Evolutionary conservation across 1,140 invertebrate genomes (phyloP).

Genomic region (Philotrypesis tridentata): DNA sequence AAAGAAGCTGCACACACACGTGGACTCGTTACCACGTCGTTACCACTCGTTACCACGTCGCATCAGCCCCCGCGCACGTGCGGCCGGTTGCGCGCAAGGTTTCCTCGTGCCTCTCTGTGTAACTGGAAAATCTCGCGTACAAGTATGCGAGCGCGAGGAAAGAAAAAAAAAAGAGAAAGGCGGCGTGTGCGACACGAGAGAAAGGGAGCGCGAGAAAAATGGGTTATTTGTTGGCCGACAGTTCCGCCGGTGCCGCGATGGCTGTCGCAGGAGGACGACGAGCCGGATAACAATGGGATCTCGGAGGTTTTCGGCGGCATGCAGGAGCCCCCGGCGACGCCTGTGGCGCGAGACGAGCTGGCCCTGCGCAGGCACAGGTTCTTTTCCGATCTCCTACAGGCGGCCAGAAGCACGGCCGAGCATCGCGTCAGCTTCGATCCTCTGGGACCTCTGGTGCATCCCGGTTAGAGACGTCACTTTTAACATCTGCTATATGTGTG

Average conservation of each 20-base stretch:
- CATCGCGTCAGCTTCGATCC: constrained; percentile 84
- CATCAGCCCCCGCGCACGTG: no score
- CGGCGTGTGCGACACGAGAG: background rate
- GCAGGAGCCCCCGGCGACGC: constrained; percentile 81
- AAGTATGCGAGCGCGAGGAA: background rate
- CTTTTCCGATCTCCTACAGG: constrained; percentile 83
- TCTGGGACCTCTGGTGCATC: constrained; percentile 79
- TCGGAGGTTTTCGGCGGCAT: constrained; percentile 69
- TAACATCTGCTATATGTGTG: background rate
- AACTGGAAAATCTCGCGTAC: background rate
- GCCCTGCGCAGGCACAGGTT: constrained; percentile 83
- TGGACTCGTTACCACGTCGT: background rate
- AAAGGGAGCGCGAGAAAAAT: background rate
- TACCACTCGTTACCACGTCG: no score
- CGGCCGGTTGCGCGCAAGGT: background rate
- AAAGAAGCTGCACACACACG: background rate
- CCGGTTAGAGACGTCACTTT: constrained; percentile 69
- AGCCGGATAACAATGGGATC: constrained; percentile 46
- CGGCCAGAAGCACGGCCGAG: constrained; percentile 81
- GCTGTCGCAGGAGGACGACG: constrained; percentile 70
- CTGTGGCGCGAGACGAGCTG: constrained; percentile 84
- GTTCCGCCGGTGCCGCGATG: constrained; percentile 63
- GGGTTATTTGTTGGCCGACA: constrained; percentile 35
- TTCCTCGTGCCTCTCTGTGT: background rate
- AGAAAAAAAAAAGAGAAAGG: background rate